phyloP scores from a whole-genome alignment of 2,797 vertebrate genomes.

The Brachyalestes nurse region DNA sequence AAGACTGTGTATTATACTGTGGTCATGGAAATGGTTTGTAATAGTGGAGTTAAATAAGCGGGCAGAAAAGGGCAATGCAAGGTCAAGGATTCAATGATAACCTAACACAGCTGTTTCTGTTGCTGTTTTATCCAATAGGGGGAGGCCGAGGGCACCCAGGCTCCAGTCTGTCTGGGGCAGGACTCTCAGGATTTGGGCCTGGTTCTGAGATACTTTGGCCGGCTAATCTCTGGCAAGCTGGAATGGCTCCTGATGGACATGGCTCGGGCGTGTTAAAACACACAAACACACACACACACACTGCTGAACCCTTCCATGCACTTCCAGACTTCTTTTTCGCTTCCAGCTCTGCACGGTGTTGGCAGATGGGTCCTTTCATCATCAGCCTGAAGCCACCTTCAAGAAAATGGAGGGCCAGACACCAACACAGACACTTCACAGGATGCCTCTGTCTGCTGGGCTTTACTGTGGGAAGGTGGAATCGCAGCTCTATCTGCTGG shows the following conservation, averaged over 20 bases:
- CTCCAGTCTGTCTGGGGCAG: slow-evolving; percentile 63
- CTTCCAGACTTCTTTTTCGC: not conserved
- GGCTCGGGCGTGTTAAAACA: slow-evolving; percentile 64
- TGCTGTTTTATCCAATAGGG: slow-evolving; percentile 69
- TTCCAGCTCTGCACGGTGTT: slow-evolving; percentile 13
- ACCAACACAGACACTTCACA: slow-evolving; percentile 13
- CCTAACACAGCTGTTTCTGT: slow-evolving; percentile 43
- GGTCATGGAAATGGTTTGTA: too few species aligned
- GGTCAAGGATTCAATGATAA: too few species aligned
- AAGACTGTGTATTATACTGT: too few species aligned
- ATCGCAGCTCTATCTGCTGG: slow-evolving; percentile 51
- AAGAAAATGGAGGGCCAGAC: slow-evolving; percentile 23
- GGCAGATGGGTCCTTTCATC: slow-evolving; percentile 27
- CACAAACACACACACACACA: not conserved
- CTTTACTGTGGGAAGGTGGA: not conserved
- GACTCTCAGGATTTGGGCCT: slow-evolving; percentile 62
- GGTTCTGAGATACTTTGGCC: slow-evolving; percentile 67
- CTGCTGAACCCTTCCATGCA: not conserved
- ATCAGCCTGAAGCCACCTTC: slow-evolving; percentile 22
- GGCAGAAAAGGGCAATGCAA: too few species aligned
- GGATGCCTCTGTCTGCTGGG: slow-evolving; percentile 21
- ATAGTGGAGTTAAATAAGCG: too few species aligned
- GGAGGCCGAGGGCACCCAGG: slow-evolving; percentile 56
- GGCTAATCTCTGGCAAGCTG: slow-evolving; percentile 73
- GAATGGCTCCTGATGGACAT: slow-evolving; percentile 70